Conservation (phyloP, 2,113 vertebrate species). For the Callocephalon fimbriatum region DNA sequence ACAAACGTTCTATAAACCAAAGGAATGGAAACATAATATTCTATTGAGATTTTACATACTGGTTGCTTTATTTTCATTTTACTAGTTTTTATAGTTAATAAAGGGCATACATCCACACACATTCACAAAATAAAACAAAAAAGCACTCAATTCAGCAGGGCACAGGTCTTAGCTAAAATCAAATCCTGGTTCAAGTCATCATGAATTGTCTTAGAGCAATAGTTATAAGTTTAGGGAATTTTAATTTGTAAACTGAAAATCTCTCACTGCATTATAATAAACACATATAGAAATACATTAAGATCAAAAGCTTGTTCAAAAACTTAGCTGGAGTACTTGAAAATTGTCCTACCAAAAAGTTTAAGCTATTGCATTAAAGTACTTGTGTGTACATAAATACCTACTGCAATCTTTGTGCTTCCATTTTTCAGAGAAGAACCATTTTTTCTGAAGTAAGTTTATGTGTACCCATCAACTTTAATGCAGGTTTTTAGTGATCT, state of each 20-base stretch:
- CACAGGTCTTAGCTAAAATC: background rate
- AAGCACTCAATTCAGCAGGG: background rate
- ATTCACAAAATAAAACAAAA: background rate
- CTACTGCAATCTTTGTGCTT: background rate
- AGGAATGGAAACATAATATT: background rate
- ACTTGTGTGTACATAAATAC: background rate
- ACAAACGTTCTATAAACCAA: background rate
- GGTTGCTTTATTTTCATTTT: background rate
- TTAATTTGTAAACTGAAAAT: background rate
- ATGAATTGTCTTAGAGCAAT: background rate
- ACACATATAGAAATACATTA: background rate
- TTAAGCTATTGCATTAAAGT: background rate
- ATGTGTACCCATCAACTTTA: background rate
- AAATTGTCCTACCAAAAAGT: background rate
- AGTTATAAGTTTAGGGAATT: background rate
- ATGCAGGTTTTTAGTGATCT: slow-evolving; percentile 61
- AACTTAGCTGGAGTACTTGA: background rate
- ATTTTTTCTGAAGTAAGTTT: slow-evolving; percentile 13
- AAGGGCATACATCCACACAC: background rate
- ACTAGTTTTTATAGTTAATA: background rate
- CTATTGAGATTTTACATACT: background rate
- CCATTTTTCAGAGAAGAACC: slow-evolving; percentile 27
- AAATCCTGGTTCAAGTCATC: background rate
- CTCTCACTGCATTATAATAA: background rate
- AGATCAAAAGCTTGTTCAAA: background rate